A percentile compares a stretch with the other conserved stretches of the same genome.
These are phyloP conservation scores for Myopa testacea DNA, from an alignment of 2,888 invertebrate species.

Conservation along the genomic window DNA sequence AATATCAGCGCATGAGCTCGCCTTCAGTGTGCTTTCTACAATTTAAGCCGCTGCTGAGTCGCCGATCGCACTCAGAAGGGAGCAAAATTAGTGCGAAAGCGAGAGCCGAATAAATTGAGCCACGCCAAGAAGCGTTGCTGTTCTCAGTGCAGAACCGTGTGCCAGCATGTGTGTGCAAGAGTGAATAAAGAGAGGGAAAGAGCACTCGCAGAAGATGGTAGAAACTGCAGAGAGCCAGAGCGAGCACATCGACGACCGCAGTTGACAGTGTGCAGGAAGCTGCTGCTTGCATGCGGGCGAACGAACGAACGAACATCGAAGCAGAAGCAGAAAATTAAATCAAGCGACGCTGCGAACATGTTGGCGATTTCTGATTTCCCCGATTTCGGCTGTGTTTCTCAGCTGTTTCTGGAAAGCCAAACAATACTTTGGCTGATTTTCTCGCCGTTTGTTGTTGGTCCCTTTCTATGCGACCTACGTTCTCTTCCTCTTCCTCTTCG, in stretches of 20 bases:
- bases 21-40: neutral
- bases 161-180: neutral
- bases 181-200: neutral
- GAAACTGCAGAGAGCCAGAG: neutral
- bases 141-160: neutral
- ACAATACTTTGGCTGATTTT: too few species aligned
- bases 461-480: neutral
- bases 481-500: neutral
- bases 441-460: neutral
- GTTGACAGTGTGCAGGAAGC: neutral
- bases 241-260: too few species aligned
- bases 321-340: too few species aligned
- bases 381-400: too few species aligned
- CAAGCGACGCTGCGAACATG: too few species aligned
- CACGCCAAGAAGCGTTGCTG: neutral
- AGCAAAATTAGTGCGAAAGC: neutral
- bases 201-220: too few species aligned
- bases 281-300: neutral
- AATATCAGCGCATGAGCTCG: neutral
- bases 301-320: too few species aligned
- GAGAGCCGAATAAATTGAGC: neutral
- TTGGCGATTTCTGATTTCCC: too few species aligned
- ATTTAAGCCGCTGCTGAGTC: constrained; percentile 14
- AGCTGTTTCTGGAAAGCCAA: too few species aligned
- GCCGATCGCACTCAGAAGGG: too few species aligned